A percentile compares a stretch with the other conserved stretches of the same genome.
phyloP scores from a whole-genome alignment of 2,113 vertebrate genomes.

The Hippotragus niger region DNA sequence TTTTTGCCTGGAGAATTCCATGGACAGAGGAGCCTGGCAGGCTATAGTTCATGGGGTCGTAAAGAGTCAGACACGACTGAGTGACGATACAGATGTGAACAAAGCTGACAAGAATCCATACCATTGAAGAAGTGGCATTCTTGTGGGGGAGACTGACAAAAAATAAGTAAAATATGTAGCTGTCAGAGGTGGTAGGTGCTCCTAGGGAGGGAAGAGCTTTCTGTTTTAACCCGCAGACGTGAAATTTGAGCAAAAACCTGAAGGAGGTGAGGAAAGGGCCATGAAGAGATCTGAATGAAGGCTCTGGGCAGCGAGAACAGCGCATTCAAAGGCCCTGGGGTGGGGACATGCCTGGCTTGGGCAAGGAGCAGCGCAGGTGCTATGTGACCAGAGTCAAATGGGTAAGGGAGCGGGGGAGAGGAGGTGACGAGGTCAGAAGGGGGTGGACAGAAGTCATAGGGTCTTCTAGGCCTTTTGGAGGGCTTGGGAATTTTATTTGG shows the following conservation, averaged over 20 bases:
- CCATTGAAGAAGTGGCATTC: not conserved
- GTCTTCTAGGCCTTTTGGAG: not conserved
- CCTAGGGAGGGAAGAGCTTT: not conserved
- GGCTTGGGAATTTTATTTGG: not conserved
- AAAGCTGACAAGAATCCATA: not conserved
- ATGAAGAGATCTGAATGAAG: not conserved
- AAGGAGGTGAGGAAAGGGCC: not conserved
- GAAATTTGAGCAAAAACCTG: not conserved
- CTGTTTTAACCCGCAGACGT: not conserved
- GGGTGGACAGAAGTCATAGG: accelerated
- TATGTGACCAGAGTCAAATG: accelerated
- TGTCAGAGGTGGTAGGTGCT: too few relatives aligned
- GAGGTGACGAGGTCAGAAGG: not conserved
- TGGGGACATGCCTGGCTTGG: accelerated
- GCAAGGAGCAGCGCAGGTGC: not conserved
- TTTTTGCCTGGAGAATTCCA: not conserved
- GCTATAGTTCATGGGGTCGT: not conserved
- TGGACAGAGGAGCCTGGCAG: not conserved
- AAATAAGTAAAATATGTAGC: not conserved
- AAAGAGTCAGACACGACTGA: not conserved
- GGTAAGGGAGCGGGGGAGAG: accelerated
- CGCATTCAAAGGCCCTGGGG: conserved; percentile 27
- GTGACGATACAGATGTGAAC: not conserved
- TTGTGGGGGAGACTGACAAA: too few relatives aligned
- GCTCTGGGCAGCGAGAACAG: not conserved